Base-by-base conservation (phyloP, 2,888 invertebrate species). In the Chamaedrilus cognettii region DNA sequence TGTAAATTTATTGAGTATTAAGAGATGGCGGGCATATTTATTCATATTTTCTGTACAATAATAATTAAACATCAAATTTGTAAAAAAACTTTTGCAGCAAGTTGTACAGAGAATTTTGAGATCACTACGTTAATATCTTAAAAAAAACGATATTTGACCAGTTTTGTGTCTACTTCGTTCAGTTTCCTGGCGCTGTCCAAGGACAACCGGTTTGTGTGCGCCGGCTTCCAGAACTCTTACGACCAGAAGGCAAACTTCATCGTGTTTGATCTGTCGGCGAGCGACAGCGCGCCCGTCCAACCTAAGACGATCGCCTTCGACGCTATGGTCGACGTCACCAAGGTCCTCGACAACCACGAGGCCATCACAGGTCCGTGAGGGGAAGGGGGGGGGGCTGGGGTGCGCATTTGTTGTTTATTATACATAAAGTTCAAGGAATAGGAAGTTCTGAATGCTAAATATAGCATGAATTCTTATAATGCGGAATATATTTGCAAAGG, bases 191-290 rank as follows among this genome's bases (percentile, higher is more conserved):
- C 73, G 59, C 72, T 82, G 42, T 81, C 76, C 11, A 70, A 65
- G 32, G 75, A 78, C 69, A 76, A 75, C 62, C 73, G 74, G 52
- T 75, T 79, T 65, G 80, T 82, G 26, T 75, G 83, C 5, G 82
- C 82, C 51, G 84, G 83, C 51, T 83, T 83, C 74, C 78, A 77
- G 66, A 83, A 83, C 72, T 77, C 80, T 7, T 78, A 78, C 68
- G 82, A 84, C 74, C 79, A 79, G 67, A 78, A 76, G 59, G 80
- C 82, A 30, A 82, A 83, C 72, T 83, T 81, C 73, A 78, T 83
- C 58, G 76, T 82, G 60, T 84, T 83, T 68, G 83, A 84, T 67
- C 78, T 83, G 75, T 78, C 72, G 11, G 42, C 67, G 2, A 77
- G 77, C 33, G 76, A 76, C 64, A 74, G 76, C 63, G 61, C 42